phyloP scores from a whole-genome alignment of 1,140 invertebrate species.

The Agraylea sexmaculata region DNA sequence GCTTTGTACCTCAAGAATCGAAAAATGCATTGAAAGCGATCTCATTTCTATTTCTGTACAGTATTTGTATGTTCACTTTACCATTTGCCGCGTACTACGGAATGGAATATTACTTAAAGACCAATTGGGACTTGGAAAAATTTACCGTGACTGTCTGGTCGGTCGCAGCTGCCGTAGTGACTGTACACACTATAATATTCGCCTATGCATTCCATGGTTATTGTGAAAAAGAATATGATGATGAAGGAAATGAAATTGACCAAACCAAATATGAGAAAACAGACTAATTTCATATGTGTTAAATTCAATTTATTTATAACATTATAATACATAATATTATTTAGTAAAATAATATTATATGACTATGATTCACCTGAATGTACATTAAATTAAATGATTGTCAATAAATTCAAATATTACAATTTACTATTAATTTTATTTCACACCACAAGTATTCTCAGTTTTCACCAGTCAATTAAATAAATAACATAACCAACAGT shows the following conservation, averaged over 20 bases:
- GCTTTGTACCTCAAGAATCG: slow-evolving; percentile 34
- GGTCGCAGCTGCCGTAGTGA: slow-evolving; percentile 59
- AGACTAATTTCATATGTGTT: background rate
- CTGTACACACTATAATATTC: slow-evolving; percentile 66
- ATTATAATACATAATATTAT: slow-evolving; percentile 4
- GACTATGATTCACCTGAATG: background rate
- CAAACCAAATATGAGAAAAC: slow-evolving; percentile 27
- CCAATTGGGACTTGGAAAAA: slow-evolving; percentile 46
- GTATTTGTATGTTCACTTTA: slow-evolving; percentile 69
- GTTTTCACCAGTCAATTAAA: too few species aligned
- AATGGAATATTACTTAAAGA: slow-evolving; percentile 46
- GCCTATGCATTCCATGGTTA: slow-evolving; percentile 68
- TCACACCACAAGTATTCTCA: too few species aligned
- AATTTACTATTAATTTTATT: too few species aligned
- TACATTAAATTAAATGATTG: slow-evolving; percentile 3
- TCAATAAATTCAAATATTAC: slow-evolving; percentile 4
- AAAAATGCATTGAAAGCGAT: slow-evolving; percentile 41
- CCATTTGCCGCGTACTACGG: slow-evolving; percentile 67
- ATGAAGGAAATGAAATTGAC: slow-evolving; percentile 42
- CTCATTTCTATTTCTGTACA: slow-evolving; percentile 59
- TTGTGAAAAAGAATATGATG: slow-evolving; percentile 52
- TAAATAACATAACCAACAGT: too few species aligned
- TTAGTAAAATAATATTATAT: slow-evolving; percentile 3
- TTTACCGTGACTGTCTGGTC: slow-evolving; percentile 59
- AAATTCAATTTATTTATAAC: too few species aligned